Percentiles rank a stretch among this genome's conserved stretches.
phyloP scores from a whole-genome alignment of 2,888 invertebrate genomes.

The Cheilosia vulpina region DNA sequence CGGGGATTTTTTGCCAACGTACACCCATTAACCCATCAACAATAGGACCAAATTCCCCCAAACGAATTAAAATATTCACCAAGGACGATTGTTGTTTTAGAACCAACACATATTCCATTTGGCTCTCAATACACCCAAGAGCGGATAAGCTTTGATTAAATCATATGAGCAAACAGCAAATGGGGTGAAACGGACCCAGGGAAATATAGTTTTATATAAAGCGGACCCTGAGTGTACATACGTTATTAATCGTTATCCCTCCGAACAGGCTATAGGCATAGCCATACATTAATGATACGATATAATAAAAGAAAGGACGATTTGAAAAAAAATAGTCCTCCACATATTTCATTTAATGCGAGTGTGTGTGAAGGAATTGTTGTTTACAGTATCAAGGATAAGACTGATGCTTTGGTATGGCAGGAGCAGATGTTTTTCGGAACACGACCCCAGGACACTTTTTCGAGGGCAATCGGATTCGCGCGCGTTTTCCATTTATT shows the following conservation, averaged over 20 bases:
- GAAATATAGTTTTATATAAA: constrained; percentile 7
- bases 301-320: constrained; percentile 68
- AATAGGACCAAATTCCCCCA: constrained; percentile 64
- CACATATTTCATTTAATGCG: constrained; percentile 32
- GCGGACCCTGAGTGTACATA: constrained; percentile 17
- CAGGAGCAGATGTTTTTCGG: constrained; percentile 72
- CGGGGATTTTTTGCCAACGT: constrained; percentile 6
- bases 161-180: constrained; percentile 51
- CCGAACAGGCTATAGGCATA: constrained; percentile 16
- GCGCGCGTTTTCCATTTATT: constrained; percentile 71
- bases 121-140: constrained; percentile 35
- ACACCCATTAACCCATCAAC: constrained; percentile 31
- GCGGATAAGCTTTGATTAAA: constrained; percentile 72
- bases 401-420: constrained; percentile 59
- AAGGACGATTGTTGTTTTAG: constrained; percentile 59
- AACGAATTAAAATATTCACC: constrained; percentile 17
- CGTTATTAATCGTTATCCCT: constrained; percentile 49
- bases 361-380: constrained; percentile 67
- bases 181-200: constrained; percentile 55
- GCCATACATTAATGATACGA: constrained; percentile 57
- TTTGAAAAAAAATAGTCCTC: constrained; percentile 57
- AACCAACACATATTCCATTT: constrained; percentile 35
- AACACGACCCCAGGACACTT: constrained; percentile 74
- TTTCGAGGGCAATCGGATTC: constrained; percentile 71
- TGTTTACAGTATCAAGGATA: constrained; percentile 54